These are phyloP conservation scores for Artibeus jamaicensis DNA, from an alignment of 2,797 vertebrate species.

Conservation along the genomic window DNA sequence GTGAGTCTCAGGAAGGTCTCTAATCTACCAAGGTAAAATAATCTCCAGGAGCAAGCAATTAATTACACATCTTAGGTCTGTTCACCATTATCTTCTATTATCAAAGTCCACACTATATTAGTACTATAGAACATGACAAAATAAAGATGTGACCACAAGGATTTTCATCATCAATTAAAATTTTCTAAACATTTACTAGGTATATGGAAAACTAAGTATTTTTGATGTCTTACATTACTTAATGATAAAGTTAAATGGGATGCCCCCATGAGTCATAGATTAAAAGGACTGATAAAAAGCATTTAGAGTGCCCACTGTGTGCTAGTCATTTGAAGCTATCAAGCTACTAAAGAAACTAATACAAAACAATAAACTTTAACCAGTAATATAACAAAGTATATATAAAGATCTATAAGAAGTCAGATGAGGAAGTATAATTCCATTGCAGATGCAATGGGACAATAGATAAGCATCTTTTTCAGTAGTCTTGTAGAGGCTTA, in stretches of 20 bases:
- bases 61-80: slow-evolving; percentile 61
- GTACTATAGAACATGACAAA: slow-evolving; percentile 55
- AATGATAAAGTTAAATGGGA: slow-evolving; percentile 42
- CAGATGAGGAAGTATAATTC: slow-evolving; percentile 63
- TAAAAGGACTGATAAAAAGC: slow-evolving; percentile 55
- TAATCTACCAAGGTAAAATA: slow-evolving; percentile 76
- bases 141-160: slow-evolving; percentile 52
- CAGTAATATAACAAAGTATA: slow-evolving; percentile 35
- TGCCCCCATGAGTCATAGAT: slow-evolving; percentile 4
- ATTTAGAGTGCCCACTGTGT: slow-evolving; percentile 34
- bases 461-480: slow-evolving; percentile 33
- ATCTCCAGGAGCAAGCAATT: slow-evolving; percentile 77
- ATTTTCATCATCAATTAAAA: slow-evolving; percentile 45
- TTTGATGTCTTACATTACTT: slow-evolving; percentile 53
- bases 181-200: slow-evolving; percentile 57
- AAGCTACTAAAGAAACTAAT: slow-evolving; percentile 52
- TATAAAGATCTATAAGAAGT: slow-evolving; percentile 50
- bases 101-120: slow-evolving; percentile 53
- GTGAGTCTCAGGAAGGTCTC: slow-evolving; percentile 72
- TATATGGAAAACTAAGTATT: slow-evolving; percentile 52
- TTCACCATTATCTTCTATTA: slow-evolving; percentile 57
- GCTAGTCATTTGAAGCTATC: slow-evolving; percentile 52
- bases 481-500: slow-evolving; percentile 35
- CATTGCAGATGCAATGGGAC: slow-evolving; percentile 38
- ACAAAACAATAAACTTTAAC: slow-evolving; percentile 53